Conservation (phyloP, 2,113 vertebrate genomes). For the mouse (Mus musculus) region GRCm39 chr11:100580001-100580500, state of each 20-base stretch:
- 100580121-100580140: conserved; percentile 75
- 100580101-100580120: conserved; percentile 54
- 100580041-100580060: neutral
- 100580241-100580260: neutral
- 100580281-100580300: neutral
- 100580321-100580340: neutral
- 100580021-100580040: neutral
- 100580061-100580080: neutral
- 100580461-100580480: neutral
- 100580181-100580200: neutral
- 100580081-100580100: neutral
- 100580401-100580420: neutral
- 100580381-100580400: neutral
- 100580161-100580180: conserved; percentile 66
- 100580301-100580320: neutral
- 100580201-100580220: conserved; percentile 66
- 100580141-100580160: conserved; percentile 79
- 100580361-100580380: neutral
- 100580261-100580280: neutral
- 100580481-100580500: neutral
- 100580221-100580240: conserved; percentile 70
- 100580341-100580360: neutral
- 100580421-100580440: neutral
- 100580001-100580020: neutral
- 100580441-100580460: neutral